A percentile compares a stretch with the other conserved stretches of the same genome.
phyloP scores from a whole-genome alignment of 2,888 invertebrate genomes.

The Melieria picta region DNA sequence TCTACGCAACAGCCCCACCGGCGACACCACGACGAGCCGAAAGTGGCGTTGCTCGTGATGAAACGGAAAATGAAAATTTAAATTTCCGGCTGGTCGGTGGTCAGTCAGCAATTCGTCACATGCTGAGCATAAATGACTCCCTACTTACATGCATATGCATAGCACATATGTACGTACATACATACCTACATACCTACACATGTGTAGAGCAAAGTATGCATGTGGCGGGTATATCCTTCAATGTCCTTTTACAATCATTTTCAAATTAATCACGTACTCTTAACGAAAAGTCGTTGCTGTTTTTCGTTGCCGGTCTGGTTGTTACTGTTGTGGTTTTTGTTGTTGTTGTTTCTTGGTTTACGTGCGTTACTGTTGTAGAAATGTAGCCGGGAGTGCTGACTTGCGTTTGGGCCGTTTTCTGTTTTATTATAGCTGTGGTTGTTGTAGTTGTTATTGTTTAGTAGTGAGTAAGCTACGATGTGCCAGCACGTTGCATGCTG shows the following conservation, averaged over 20 bases:
- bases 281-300: not conserved
- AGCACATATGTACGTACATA: not conserved
- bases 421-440: no score
- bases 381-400: no score
- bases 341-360: no score
- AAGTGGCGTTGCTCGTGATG: no score
- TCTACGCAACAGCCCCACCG: no score
- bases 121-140: no score
- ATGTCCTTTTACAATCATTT: constrained; percentile 2
- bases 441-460: no score
- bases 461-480: no score
- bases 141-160: not conserved
- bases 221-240: not conserved
- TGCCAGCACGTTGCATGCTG: no score
- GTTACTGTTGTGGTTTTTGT: not conserved
- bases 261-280: constrained; percentile 6
- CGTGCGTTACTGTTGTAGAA: no score
- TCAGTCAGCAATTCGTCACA: not conserved
- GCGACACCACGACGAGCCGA: no score
- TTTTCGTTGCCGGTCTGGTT: not conserved
- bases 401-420: no score
- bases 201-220: not conserved
- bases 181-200: not conserved
- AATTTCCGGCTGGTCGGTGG: not conserved
- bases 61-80: constrained; percentile 11